A percentile compares a stretch with the other conserved stretches of the same genome.
phyloP scores from a whole-genome alignment of 2,113 vertebrate genomes.

The Psephotus haematonotus region DNA sequence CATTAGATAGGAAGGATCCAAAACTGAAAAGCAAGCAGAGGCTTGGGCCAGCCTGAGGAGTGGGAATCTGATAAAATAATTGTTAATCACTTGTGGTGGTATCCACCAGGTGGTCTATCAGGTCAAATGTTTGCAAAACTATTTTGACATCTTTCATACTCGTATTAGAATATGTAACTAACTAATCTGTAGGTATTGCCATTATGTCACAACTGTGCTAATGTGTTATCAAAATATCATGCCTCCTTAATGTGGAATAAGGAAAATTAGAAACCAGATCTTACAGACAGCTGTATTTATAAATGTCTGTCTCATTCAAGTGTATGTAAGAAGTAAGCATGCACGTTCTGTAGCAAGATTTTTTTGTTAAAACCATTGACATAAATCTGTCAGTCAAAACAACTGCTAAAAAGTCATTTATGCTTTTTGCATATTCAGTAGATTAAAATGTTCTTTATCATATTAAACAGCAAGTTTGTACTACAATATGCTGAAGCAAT shows the following conservation, averaged over 20 bases:
- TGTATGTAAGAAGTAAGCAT: background rate
- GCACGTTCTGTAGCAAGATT: background rate
- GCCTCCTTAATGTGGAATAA: accelerated
- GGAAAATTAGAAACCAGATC: background rate
- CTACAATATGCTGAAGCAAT: background rate
- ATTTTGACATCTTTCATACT: background rate
- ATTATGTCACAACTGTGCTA: background rate
- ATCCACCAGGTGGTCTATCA: background rate
- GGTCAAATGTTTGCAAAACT: background rate
- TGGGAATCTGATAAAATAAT: background rate
- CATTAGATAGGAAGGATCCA: background rate
- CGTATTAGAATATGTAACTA: background rate
- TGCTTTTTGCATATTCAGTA: background rate
- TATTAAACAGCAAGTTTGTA: background rate
- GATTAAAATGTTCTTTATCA: background rate
- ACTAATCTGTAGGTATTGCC: background rate
- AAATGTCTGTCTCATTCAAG: background rate
- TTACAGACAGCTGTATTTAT: background rate
- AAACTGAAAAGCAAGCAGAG: background rate
- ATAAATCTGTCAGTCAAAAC: background rate
- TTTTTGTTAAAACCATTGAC: background rate
- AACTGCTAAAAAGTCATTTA: background rate
- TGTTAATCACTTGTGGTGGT: background rate
- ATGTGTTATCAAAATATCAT: background rate
- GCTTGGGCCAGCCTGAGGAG: background rate